phyloP scores from a whole-genome alignment of 2,113 vertebrate species.

The Anser cygnoides region DNA sequence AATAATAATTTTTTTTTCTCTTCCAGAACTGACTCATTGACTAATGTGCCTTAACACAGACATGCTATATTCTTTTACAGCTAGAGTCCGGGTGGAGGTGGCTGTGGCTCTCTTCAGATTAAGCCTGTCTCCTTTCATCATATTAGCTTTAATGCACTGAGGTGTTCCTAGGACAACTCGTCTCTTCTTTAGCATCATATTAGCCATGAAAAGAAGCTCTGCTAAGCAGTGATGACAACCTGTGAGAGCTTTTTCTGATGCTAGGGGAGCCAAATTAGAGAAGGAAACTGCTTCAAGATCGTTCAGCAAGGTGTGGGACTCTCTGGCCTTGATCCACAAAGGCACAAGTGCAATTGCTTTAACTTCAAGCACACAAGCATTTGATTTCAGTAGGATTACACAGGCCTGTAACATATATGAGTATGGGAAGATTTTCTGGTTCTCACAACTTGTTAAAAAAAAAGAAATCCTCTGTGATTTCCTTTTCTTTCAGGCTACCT shows the following conservation, averaged over 20 bases:
- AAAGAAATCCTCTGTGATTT: neutral
- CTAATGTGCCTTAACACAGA: neutral
- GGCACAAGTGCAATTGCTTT: neutral
- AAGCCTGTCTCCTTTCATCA: slow-evolving; percentile 20
- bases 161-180: slow-evolving; percentile 13
- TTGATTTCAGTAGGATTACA: neutral
- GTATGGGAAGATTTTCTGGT: neutral
- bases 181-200: neutral
- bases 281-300: neutral
- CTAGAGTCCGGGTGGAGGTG: neutral
- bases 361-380: neutral
- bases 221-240: neutral
- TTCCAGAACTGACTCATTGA: slow-evolving; percentile 17
- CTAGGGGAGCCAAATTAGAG: neutral
- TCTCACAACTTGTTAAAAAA: neutral
- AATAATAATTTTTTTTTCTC: neutral
- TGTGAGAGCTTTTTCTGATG: neutral
- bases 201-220: neutral
- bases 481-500: neutral
- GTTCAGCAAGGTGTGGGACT: neutral
- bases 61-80: neutral
- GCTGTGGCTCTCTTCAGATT: neutral
- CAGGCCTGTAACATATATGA: neutral
- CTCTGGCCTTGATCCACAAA: neutral
- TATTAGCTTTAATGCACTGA: neutral